Evolutionary conservation across 1,140 invertebrate species (phyloP).

Genomic region (Achatina immaculata): DNA sequence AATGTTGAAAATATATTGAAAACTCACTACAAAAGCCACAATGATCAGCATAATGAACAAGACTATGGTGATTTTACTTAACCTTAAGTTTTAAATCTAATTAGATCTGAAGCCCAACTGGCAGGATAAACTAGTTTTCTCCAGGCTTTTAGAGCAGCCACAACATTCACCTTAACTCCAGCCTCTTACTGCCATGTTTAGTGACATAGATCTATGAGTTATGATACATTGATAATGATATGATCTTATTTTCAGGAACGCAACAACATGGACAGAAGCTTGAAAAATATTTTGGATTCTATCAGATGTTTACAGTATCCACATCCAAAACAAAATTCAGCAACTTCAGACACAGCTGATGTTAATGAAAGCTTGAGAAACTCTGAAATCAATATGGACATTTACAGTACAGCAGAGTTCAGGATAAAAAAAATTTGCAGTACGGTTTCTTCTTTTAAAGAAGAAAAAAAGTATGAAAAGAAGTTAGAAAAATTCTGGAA

Average conservation of each 20-base stretch:
- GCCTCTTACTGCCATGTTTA: too few species aligned
- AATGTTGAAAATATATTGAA: too few species aligned
- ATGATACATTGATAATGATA: too few species aligned
- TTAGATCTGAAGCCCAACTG: too few species aligned
- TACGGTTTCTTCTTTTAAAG: neutral
- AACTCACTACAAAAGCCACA: too few species aligned
- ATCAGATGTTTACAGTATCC: slow-evolving; percentile 60
- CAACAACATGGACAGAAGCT: slow-evolving; percentile 50
- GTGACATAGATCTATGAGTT: too few species aligned
- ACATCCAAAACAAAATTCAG: slow-evolving; percentile 15
- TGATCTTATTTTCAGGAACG: slow-evolving; percentile 27
- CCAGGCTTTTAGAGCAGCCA: too few species aligned
- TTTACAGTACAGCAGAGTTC: neutral
- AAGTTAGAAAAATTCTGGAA: slow-evolving; percentile 57
- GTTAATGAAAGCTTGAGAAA: neutral
- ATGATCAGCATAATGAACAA: too few species aligned
- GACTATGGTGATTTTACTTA: too few species aligned
- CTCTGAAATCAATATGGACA: neutral
- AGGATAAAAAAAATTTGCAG: neutral
- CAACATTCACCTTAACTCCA: too few species aligned
- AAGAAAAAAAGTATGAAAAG: slow-evolving; percentile 33
- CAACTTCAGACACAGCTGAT: neutral
- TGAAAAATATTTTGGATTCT: slow-evolving; percentile 54
- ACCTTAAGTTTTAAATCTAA: too few species aligned
- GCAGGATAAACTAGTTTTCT: too few species aligned